phyloP scores from a whole-genome alignment of 2,888 invertebrate species.

The Dromius quadrimaculatus region DNA sequence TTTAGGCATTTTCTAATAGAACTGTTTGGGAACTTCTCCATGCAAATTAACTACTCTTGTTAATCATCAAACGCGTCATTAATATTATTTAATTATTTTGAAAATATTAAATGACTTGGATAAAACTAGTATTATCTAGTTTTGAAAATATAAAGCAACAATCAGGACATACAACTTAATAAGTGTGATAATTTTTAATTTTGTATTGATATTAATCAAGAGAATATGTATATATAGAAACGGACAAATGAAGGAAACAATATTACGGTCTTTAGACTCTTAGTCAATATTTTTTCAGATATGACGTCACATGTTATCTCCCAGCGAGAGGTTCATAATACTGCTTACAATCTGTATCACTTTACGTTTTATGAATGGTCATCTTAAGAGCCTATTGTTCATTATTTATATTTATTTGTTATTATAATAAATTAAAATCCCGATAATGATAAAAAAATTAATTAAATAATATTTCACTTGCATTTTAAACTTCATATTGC shows the following conservation, averaged over 20 bases:
- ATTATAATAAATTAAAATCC: no score
- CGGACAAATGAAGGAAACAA: conserved; percentile 32
- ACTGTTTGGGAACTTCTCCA: conserved; percentile 35
- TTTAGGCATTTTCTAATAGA: conserved; percentile 5
- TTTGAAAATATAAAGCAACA: conserved; percentile 27
- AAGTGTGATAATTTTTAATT: conserved; percentile 23
- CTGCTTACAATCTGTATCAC: conserved; percentile 14
- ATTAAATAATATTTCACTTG: no score
- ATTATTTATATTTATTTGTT: conserved; percentile 20
- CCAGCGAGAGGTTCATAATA: background rate
- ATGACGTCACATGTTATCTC: conserved; percentile 7
- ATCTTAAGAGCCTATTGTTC: conserved; percentile 20
- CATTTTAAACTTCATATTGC: no score
- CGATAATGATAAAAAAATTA: no score
- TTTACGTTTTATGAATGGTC: conserved; percentile 8
- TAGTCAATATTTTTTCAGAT: background rate
- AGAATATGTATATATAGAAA: conserved; percentile 33
- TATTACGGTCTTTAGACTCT: conserved; percentile 1
- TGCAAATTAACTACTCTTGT: conserved; percentile 42
- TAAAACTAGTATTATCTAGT: conserved; percentile 44
- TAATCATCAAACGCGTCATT: conserved; percentile 45
- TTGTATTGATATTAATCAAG: conserved; percentile 7
- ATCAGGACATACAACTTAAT: conserved; percentile 23
- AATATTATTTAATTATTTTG: conserved; percentile 42
- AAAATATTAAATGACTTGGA: conserved; percentile 35